Conservation (phyloP, 2,113 vertebrate species). For the Sylvietta virens region DNA sequence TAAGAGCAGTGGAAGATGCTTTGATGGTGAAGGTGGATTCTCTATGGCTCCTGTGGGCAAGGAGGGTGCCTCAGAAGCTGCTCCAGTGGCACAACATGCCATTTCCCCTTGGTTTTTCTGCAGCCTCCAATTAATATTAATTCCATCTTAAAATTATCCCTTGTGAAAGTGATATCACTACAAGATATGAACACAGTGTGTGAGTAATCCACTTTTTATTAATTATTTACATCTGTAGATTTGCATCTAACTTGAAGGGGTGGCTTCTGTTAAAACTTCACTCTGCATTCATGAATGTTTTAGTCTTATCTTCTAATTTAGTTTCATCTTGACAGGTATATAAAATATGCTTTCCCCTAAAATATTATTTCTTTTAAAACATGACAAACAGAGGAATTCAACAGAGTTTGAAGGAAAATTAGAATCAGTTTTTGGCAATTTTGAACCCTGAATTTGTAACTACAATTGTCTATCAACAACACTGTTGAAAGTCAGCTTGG, state of each 20-base stretch:
- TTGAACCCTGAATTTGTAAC: background rate
- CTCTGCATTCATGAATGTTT: background rate
- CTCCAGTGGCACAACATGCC: background rate
- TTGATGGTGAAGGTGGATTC: background rate
- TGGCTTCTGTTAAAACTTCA: background rate
- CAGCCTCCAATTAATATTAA: background rate
- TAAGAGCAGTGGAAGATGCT: background rate
- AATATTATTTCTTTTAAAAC: background rate
- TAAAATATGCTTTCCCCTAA: background rate
- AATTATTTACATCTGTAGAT: background rate
- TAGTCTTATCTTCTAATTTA: background rate
- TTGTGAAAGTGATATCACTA: background rate
- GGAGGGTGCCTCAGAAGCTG: background rate
- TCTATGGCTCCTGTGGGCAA: background rate
- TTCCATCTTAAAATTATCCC: background rate
- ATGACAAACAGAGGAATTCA: background rate
- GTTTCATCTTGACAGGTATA: background rate
- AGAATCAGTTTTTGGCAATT: background rate
- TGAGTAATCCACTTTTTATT: background rate
- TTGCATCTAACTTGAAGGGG: background rate
- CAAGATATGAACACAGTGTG: background rate
- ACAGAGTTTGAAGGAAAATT: background rate
- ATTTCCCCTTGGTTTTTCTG: background rate
- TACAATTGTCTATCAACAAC: background rate
- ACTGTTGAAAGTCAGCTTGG: background rate